Evolutionary conservation across 2,113 vertebrate species (phyloP).

Genomic region (Xiphophorus hellerii): DNA sequence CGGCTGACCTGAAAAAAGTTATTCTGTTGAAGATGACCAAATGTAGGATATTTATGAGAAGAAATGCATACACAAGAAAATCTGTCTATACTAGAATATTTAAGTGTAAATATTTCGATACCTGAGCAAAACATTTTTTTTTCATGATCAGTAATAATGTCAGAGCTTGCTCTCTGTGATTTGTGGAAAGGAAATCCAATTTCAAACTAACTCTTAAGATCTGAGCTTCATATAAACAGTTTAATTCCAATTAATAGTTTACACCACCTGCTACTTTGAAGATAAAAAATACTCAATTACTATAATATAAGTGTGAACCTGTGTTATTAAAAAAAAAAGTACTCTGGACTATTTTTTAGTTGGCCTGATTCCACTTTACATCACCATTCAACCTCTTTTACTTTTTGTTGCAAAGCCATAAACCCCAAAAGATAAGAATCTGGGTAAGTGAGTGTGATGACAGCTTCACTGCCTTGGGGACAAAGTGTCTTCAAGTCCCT

Average conservation of each 20-base stretch:
- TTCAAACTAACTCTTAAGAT: too few species aligned
- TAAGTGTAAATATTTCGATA: not conserved
- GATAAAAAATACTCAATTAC: conserved; percentile 25
- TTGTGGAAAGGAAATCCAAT: not conserved
- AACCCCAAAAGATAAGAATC: conserved; percentile 19
- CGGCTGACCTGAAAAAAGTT: not conserved
- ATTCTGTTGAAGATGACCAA: not conserved
- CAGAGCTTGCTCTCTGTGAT: not conserved
- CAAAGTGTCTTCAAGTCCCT: conserved; percentile 35
- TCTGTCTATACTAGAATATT: not conserved
- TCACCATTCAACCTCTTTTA: conserved; percentile 7
- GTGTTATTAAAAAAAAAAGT: conserved; percentile 17
- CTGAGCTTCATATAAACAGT: conserved; percentile 10
- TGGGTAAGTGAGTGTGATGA: conserved; percentile 12
- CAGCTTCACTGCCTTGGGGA: conserved; percentile 28
- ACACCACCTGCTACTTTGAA: conserved; percentile 19
- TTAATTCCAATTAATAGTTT: conserved; percentile 40
- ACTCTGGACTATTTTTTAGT: conserved; percentile 2
- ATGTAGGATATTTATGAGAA: not conserved
- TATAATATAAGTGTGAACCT: conserved; percentile 18
- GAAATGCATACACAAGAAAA: not conserved
- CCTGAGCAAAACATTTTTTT: not conserved
- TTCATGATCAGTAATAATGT: not conserved
- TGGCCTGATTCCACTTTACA: conserved; percentile 17
- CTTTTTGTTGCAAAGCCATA: conserved; percentile 16